phyloP scores from a whole-genome alignment of 2,113 vertebrate genomes.

The Myocastor coypus region DNA sequence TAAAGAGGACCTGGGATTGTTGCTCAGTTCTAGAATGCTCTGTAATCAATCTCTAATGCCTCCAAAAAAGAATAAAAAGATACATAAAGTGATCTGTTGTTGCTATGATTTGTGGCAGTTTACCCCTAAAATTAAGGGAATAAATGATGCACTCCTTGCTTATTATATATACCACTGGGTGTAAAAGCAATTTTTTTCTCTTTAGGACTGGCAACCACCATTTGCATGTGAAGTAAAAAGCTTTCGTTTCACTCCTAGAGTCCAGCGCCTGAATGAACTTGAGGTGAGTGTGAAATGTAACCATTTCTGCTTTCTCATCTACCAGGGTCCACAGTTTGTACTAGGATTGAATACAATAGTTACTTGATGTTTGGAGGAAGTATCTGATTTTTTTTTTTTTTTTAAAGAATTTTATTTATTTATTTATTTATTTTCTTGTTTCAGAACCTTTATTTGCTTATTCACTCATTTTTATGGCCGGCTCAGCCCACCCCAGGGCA shows the following conservation, averaged over 20 bases:
- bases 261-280: constrained; percentile 97
- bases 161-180: background rate
- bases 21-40: background rate
- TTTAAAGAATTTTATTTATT: too few species aligned
- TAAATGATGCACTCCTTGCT: constrained; percentile 1
- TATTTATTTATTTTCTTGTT: too few species aligned
- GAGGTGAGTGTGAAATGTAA: constrained; percentile 89
- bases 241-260: constrained; percentile 96
- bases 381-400: constrained; percentile 68
- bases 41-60: background rate
- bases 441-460: too few species aligned
- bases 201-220: constrained; percentile 98
- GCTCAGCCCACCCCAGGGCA: too few species aligned
- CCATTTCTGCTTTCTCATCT: background rate
- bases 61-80: background rate
- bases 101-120: constrained; percentile 4
- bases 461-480: too few species aligned
- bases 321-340: background rate
- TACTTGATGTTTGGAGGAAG: constrained; percentile 29
- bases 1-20: background rate
- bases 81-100: background rate
- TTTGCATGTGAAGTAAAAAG: constrained; percentile 98
- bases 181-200: constrained; percentile 34
- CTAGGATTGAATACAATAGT: constrained; percentile 30
- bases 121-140: background rate